A percentile compares a stretch with the other conserved stretches of the same genome.
Evolutionary conservation across 2,888 invertebrate species (phyloP).

Genomic region (Ctena decussata): DNA sequence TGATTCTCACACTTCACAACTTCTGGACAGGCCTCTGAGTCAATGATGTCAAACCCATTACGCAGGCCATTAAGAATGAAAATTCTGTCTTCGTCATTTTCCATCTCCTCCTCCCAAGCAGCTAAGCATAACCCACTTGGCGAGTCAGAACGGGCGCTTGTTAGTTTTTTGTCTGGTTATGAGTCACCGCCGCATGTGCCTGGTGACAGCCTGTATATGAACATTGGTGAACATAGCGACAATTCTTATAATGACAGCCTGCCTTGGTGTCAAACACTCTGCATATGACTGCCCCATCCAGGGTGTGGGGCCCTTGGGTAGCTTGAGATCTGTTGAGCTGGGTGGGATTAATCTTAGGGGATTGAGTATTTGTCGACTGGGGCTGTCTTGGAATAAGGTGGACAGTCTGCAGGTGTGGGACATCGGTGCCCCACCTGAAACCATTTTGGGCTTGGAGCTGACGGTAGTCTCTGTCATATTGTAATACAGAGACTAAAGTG

Average conservation of each 20-base stretch:
- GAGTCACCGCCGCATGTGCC: neutral
- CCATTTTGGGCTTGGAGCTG: constrained; percentile 1
- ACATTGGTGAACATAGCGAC: neutral
- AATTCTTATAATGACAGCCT: neutral
- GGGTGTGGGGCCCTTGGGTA: neutral
- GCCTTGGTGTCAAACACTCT: neutral
- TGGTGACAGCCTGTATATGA: neutral
- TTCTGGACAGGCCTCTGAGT: neutral
- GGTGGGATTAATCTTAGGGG: neutral
- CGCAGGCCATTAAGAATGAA: constrained; percentile 14
- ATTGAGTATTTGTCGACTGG: no score
- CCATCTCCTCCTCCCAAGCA: neutral
- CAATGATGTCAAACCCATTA: constrained; percentile 21
- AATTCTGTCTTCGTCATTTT: constrained; percentile 11
- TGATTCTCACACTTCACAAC: neutral
- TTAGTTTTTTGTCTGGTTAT: neutral
- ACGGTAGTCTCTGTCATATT: constrained; percentile 13
- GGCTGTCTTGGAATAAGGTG: neutral
- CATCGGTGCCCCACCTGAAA: constrained; percentile 4
- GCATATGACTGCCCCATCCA: neutral
- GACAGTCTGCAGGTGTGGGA: neutral
- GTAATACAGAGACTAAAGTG: neutral
- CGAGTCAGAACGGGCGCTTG: neutral
- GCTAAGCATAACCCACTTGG: neutral
- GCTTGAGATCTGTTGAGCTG: neutral